Percentiles rank a stretch among this genome's conserved stretches.
These are phyloP conservation scores for Polypterus senegalus DNA, from an alignment of 2,113 vertebrate genomes.

Conservation along the genomic window DNA sequence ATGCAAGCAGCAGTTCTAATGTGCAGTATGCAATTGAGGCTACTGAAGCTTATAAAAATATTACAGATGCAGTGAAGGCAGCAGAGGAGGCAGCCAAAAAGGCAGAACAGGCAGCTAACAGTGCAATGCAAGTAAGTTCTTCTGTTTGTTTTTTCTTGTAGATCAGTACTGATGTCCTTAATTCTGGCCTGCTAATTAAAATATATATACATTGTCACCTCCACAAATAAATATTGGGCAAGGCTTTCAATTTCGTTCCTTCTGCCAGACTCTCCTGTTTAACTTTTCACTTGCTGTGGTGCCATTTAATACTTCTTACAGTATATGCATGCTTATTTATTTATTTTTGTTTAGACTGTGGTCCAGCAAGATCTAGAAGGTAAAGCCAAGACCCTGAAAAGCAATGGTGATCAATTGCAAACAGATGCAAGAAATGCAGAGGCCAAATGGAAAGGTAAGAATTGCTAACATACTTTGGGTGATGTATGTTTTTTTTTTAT, in stretches of 20 bases:
- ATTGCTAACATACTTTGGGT: too few relatives aligned
- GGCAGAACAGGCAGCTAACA: constrained; percentile 64
- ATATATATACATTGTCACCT: too few relatives aligned
- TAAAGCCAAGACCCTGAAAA: constrained; percentile 61
- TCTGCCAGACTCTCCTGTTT: too few relatives aligned
- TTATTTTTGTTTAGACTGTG: constrained; percentile 51
- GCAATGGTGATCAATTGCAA: constrained; percentile 40
- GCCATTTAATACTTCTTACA: too few relatives aligned
- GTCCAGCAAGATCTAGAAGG: constrained; percentile 53
- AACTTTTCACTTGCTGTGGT: too few relatives aligned
- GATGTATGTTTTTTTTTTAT: too few relatives aligned
- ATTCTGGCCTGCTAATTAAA: too few relatives aligned
- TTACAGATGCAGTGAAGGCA: constrained; percentile 69
- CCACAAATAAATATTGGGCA: too few relatives aligned
- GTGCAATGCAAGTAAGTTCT: constrained; percentile 58
- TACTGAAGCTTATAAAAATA: constrained; percentile 75
- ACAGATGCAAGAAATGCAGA: constrained; percentile 43
- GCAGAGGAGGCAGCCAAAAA: constrained; percentile 71
- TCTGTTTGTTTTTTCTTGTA: background rate
- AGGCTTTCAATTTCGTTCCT: too few relatives aligned
- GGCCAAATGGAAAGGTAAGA: constrained; percentile 52
- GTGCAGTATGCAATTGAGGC: constrained; percentile 72
- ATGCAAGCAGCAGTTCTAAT: constrained; percentile 52
- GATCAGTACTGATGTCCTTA: too few relatives aligned
- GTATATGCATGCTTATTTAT: background rate